These are phyloP conservation scores for Cataglyphis rosenhaueri DNA, from an alignment of 2,888 invertebrate species.

Conservation along the genomic window DNA sequence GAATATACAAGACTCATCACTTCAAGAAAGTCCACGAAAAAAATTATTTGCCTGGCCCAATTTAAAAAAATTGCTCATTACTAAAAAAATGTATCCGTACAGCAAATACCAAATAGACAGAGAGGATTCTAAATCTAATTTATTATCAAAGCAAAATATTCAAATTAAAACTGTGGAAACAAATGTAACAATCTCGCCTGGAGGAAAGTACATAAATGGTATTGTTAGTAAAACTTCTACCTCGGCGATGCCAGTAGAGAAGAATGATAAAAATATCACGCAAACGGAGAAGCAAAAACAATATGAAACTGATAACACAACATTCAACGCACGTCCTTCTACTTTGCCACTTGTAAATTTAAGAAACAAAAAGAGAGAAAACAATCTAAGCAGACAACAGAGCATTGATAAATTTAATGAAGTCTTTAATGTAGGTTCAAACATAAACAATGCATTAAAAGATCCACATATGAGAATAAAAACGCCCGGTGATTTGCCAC, in stretches of 20 bases:
- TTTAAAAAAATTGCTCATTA: slow-evolving; percentile 85
- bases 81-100: slow-evolving; percentile 79
- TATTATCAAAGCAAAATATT: slow-evolving; percentile 76
- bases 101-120: slow-evolving; percentile 81
- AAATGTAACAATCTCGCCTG: slow-evolving; percentile 85
- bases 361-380: slow-evolving; percentile 77
- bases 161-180: slow-evolving; percentile 80
- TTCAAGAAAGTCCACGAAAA: slow-evolving; percentile 77
- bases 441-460: slow-evolving; percentile 88
- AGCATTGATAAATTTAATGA: slow-evolving; percentile 92
- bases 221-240: slow-evolving; percentile 80
- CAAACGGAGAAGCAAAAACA: slow-evolving; percentile 72
- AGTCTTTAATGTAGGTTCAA: slow-evolving; percentile 90
- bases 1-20: slow-evolving; percentile 85
- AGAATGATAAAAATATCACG: slow-evolving; percentile 80
- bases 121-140: slow-evolving; percentile 82
- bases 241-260: slow-evolving; percentile 82
- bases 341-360: slow-evolving; percentile 84
- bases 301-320: slow-evolving; percentile 73
- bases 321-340: slow-evolving; percentile 83
- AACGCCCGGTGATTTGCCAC: slow-evolving; percentile 93
- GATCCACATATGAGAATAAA: slow-evolving; percentile 93
- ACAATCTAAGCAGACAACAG: slow-evolving; percentile 87
- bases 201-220: slow-evolving; percentile 83
- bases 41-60: slow-evolving; percentile 86